Evolutionary conservation across 2,888 invertebrate genomes (phyloP).

Genomic region (Gastrophysa polygoni): DNA sequence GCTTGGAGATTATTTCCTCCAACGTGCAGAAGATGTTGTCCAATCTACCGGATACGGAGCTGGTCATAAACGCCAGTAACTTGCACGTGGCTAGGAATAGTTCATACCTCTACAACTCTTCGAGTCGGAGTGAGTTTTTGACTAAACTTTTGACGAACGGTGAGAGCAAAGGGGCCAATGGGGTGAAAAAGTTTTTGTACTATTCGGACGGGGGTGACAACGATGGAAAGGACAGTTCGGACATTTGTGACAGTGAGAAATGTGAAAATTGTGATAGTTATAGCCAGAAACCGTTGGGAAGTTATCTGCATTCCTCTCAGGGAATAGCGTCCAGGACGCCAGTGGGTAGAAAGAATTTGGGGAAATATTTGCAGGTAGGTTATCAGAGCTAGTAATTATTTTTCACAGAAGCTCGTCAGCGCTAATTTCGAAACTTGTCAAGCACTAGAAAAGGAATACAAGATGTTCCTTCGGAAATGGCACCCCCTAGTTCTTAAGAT

Average conservation of each 20-base stretch:
- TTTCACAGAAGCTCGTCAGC: too few species aligned
- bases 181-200: conserved; percentile 34
- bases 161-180: conserved; percentile 16
- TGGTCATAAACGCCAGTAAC: conserved; percentile 51
- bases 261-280: conserved; percentile 41
- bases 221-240: conserved; percentile 16
- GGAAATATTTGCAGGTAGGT: conserved; percentile 56
- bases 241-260: conserved; percentile 37
- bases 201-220: conserved; percentile 26
- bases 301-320: conserved; percentile 54
- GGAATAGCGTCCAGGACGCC: conserved; percentile 57
- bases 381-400: background rate
- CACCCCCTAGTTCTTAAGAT: too few species aligned
- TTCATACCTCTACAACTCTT: conserved; percentile 42
- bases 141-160: conserved; percentile 25
- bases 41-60: conserved; percentile 59
- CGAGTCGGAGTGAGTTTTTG: conserved; percentile 32
- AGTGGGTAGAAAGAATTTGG: conserved; percentile 54
- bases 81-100: conserved; percentile 42
- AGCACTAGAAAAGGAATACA: too few species aligned
- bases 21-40: conserved; percentile 64
- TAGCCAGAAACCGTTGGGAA: conserved; percentile 52
- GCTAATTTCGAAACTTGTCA: too few species aligned
- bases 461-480: too few species aligned
- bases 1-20: conserved; percentile 57